Evolutionary conservation across 2,888 invertebrate genomes (phyloP), one percentile per base, ranked within the genome.

Genomic region (Phengaris arion): DNA sequence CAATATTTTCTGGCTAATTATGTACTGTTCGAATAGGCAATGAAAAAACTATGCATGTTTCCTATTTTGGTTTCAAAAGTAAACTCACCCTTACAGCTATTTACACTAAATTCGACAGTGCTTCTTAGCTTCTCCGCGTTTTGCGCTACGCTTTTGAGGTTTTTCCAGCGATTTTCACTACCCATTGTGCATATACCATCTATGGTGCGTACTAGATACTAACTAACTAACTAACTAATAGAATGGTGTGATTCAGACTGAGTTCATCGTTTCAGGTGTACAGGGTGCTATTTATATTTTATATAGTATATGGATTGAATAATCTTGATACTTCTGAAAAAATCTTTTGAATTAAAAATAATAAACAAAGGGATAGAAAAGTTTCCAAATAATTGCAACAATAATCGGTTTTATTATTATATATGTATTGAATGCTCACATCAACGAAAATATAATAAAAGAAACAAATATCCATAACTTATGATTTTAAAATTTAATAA

Each of bases 91-190:
- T 52, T 72, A 54, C 22, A 52, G 22, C 54, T 72, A 54, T 45
- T 22, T 54, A 45, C 72, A 72, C 54, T 72, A 64, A 35, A 35
- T 72, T 72, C 52, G 9, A 52, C 22, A 7, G 51, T 54, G 35
- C 6, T 54, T 54, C 35, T 54, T 54, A 72, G 35, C 35, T 54
- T 69, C 12, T 70, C 75, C 45, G 83, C 80, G 79, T 78, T 85
- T 80, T 86, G 84, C 77, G 80, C 79, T 80, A 89, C 83, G 82
- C 84, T 87, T 85, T 89, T 89, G 77, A 90, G 83, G 79, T 86
- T 87, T 85, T 87, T 89, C 91, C 91, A 91, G 83, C 86, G 90
- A 81, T 85, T 81, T 82, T 68, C 83, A 81, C 85, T 89, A 83
- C 83, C 89, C 89, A 90, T 91, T 80, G 68, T 78, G 78, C 76